Conservation (phyloP, 2,888 invertebrate species). For the Perizoma flavofasciatum region DNA sequence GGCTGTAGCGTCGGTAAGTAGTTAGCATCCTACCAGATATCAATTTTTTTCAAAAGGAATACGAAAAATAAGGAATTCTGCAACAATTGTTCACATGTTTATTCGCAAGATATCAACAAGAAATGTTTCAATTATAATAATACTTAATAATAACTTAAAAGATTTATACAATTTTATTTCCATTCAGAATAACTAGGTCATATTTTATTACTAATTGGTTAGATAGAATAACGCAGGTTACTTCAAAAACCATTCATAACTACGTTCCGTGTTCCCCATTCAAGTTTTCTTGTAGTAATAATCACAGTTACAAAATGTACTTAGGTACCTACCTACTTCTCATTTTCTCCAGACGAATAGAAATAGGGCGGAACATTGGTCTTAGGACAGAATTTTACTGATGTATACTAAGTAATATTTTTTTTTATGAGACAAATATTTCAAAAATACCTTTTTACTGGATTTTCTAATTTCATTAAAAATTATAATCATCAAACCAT, state of each 20-base stretch:
- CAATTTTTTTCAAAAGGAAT: no score
- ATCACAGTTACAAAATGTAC: slow-evolving; percentile 81
- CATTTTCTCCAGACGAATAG: slow-evolving; percentile 41
- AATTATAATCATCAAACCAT: slow-evolving; percentile 43
- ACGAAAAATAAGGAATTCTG: background rate
- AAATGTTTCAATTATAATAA: slow-evolving; percentile 79
- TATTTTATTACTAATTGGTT: slow-evolving; percentile 48
- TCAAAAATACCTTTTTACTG: slow-evolving; percentile 54
- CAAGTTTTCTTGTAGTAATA: slow-evolving; percentile 69
- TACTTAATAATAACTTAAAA: slow-evolving; percentile 78
- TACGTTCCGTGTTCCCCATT: slow-evolving; percentile 60
- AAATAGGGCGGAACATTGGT: slow-evolving; percentile 38
- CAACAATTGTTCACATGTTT: slow-evolving; percentile 66
- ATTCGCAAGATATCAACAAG: slow-evolving; percentile 75
- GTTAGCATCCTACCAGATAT: no score
- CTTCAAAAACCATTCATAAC: slow-evolving; percentile 53
- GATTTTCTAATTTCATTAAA: slow-evolving; percentile 15
- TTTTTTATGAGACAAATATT: slow-evolving; percentile 34
- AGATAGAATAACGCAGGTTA: slow-evolving; percentile 47
- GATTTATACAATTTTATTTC: slow-evolving; percentile 66
- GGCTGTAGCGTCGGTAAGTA: no score
- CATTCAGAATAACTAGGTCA: slow-evolving; percentile 51
- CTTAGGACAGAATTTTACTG: slow-evolving; percentile 30
- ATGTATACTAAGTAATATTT: slow-evolving; percentile 8
- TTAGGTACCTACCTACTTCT: slow-evolving; percentile 77